Percentiles rank a stretch among this genome's conserved stretches.
These are phyloP conservation scores for Corvus moneduloides DNA, from an alignment of 2,113 vertebrate genomes.

Conservation along the genomic window DNA sequence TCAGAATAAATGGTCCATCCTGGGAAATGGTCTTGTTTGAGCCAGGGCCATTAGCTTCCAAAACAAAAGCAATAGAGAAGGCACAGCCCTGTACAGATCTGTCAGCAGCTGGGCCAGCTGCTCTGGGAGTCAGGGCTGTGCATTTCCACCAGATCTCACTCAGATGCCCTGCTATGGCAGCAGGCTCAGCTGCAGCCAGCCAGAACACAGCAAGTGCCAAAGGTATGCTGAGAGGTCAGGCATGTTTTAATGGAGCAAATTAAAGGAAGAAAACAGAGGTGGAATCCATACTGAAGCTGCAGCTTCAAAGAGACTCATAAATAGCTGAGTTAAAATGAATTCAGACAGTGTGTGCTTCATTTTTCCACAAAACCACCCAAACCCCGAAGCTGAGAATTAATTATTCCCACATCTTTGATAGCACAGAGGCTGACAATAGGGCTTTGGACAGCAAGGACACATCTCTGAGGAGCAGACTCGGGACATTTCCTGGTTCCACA, in stretches of 20 bases:
- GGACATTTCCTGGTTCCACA: neutral
- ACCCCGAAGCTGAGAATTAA: neutral
- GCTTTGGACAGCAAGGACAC: neutral
- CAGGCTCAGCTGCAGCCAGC: neutral
- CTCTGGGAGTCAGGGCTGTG: neutral
- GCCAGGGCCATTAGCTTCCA: neutral
- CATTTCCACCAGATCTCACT: neutral
- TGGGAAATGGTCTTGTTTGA: neutral
- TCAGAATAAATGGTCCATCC: neutral
- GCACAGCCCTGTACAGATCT: neutral
- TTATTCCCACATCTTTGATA: neutral
- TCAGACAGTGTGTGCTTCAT: neutral
- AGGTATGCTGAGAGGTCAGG: neutral
- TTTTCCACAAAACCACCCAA: neutral
- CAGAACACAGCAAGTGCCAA: neutral
- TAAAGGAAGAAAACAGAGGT: neutral
- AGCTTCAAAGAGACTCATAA: neutral
- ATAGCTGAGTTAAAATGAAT: neutral
- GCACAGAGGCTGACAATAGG: neutral
- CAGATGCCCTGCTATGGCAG: neutral
- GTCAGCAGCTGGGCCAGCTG: neutral
- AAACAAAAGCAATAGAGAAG: neutral
- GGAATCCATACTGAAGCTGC: neutral
- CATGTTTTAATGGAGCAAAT: neutral
- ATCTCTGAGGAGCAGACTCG: neutral